Percentiles rank a stretch among this genome's conserved stretches.
Evolutionary conservation across 2,888 invertebrate species (phyloP).

Genomic region (Sialis fuliginosa): DNA sequence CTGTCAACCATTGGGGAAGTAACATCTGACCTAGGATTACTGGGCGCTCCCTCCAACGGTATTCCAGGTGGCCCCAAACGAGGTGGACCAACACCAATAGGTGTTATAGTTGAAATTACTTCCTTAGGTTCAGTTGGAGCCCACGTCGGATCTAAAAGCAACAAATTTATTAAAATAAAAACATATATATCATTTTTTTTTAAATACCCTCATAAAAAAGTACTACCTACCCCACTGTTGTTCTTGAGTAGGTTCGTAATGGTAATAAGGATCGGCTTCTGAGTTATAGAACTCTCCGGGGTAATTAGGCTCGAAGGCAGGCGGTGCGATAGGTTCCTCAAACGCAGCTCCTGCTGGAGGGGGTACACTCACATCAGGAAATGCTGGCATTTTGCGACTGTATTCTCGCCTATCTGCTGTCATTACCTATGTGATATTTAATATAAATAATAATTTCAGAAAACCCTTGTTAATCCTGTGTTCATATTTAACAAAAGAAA

Average conservation of each 20-base stretch:
- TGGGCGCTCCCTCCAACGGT: slow-evolving; percentile 13
- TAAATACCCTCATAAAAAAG: slow-evolving; percentile 1
- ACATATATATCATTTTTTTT: no score
- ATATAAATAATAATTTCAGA: neutral
- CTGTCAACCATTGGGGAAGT: slow-evolving; percentile 7
- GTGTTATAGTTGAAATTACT: slow-evolving; percentile 6
- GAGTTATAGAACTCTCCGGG: slow-evolving; percentile 28
- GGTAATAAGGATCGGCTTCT: slow-evolving; percentile 34
- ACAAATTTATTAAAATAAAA: slow-evolving; percentile 4
- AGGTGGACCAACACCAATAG: slow-evolving; percentile 13
- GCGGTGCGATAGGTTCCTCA: slow-evolving; percentile 17
- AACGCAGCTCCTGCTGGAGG: slow-evolving; percentile 29
- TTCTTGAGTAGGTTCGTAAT: slow-evolving; percentile 55
- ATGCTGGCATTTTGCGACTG: slow-evolving; percentile 46
- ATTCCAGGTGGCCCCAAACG: slow-evolving; percentile 19
- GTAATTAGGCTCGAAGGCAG: slow-evolving; percentile 9
- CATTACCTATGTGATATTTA: slow-evolving; percentile 44
- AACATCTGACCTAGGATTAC: slow-evolving; percentile 19
- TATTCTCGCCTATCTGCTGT: slow-evolving; percentile 80
- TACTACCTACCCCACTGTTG: slow-evolving; percentile 42
- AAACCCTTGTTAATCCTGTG: no score
- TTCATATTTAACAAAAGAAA: no score
- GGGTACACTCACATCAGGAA: slow-evolving; percentile 43
- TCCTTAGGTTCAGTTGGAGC: slow-evolving; percentile 49
- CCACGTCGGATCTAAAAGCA: slow-evolving; percentile 29